Conservation (phyloP, 35 echinoderm and acorn worm species). For the Nesometra sesokonis region DNA sequence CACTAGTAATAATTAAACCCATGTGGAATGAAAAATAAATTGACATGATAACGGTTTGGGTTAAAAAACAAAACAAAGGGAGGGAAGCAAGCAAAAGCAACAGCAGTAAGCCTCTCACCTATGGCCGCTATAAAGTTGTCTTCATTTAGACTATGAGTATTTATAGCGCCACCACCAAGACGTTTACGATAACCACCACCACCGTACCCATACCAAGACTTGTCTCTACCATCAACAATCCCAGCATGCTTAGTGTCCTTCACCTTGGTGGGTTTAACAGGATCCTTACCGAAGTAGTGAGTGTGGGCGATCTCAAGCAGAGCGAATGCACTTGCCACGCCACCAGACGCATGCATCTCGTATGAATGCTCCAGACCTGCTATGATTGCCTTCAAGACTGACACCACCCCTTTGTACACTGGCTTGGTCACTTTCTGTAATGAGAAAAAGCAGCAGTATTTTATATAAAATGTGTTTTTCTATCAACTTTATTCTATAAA, state of each 20-base stretch:
- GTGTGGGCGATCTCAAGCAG: slow-evolving; percentile 89
- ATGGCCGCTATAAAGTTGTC: slow-evolving; percentile 85
- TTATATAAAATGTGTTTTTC: too few species aligned
- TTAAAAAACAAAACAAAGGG: neutral
- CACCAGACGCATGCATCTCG: slow-evolving; percentile 67
- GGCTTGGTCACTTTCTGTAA: slow-evolving; percentile 87
- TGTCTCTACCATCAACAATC: slow-evolving; percentile 27
- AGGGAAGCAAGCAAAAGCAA: neutral
- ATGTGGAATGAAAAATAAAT: too few species aligned
- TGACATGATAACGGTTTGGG: neutral
- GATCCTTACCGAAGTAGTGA: slow-evolving; percentile 99
- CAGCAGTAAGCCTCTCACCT: slow-evolving; percentile 48
- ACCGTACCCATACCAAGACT: neutral
- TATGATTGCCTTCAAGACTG: slow-evolving; percentile 77
- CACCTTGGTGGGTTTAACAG: slow-evolving; percentile 30
- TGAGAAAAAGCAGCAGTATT: neutral
- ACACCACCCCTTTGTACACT: slow-evolving; percentile 78
- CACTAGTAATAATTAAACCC: too few species aligned
- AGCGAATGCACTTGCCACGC: slow-evolving; percentile 90
- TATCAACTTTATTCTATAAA: too few species aligned
- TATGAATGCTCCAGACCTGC: slow-evolving; percentile 81
- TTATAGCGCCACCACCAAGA: slow-evolving; percentile 33
- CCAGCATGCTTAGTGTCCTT: slow-evolving; percentile 2
- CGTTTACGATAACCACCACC: slow-evolving; percentile 21
- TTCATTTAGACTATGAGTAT: slow-evolving; percentile 74